A percentile compares a stretch with the other conserved stretches of the same genome.
phyloP scores from a whole-genome alignment of 2,797 vertebrate species.

The Xenopus petersii region DNA sequence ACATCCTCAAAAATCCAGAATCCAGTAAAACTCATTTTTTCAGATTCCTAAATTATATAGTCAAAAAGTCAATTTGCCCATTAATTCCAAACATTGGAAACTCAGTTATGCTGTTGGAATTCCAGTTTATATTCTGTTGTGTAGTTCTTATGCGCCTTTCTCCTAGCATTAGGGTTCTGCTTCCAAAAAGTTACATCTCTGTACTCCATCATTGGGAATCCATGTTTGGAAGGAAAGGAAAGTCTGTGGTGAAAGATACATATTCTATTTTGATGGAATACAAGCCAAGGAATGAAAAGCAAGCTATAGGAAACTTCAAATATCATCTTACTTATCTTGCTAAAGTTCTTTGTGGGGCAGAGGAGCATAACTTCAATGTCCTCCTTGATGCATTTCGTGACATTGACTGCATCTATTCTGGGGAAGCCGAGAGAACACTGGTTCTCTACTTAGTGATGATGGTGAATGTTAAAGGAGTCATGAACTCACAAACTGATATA shows the following conservation, averaged over 20 bases:
- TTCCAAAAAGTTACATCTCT: constrained; percentile 72
- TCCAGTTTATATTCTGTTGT: constrained; percentile 69
- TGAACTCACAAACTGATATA: constrained; percentile 43
- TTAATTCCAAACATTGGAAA: constrained; percentile 69
- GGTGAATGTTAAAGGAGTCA: constrained; percentile 61
- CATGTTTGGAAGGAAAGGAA: constrained; percentile 59
- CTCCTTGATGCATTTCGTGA: constrained; percentile 67
- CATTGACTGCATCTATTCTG: constrained; percentile 56
- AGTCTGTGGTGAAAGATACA: constrained; percentile 52
- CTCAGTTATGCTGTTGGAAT: constrained; percentile 68
- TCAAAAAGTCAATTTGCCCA: constrained; percentile 60
- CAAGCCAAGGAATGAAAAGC: constrained; percentile 59
- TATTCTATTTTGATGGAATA: constrained; percentile 70
- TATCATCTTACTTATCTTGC: constrained; percentile 66
- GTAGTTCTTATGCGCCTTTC: constrained; percentile 63
- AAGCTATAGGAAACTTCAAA: constrained; percentile 57
- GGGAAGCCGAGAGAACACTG: constrained; percentile 69
- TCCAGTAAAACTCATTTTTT: constrained; percentile 66
- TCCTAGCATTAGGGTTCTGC: constrained; percentile 58
- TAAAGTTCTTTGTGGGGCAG: constrained; percentile 61
- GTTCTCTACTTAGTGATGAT: constrained; percentile 73
- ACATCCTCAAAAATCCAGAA: constrained; percentile 60
- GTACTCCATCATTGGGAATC: constrained; percentile 72
- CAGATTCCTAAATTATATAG: constrained; percentile 72
- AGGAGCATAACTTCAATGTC: constrained; percentile 61